These are phyloP conservation scores for Platanista minor DNA, from an alignment of 2,113 vertebrate genomes.

Conservation along the genomic window DNA sequence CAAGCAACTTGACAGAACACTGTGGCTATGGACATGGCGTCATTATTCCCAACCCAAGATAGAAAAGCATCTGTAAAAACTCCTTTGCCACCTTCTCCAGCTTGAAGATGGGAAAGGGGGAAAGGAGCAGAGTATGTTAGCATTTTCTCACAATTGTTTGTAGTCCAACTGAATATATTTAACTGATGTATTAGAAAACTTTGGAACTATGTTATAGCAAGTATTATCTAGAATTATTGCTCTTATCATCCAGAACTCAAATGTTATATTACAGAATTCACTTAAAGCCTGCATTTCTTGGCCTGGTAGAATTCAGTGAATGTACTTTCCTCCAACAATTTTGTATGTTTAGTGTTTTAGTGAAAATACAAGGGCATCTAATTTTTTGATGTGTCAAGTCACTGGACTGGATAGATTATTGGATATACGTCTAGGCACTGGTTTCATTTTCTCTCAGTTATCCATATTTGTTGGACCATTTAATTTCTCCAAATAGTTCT, in stretches of 20 bases:
- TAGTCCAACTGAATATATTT: neutral
- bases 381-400: conserved; percentile 51
- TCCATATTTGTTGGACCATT: conserved; percentile 40
- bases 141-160: neutral
- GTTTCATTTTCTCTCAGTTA: conserved; percentile 49
- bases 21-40: neutral
- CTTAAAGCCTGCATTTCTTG: conserved; percentile 24
- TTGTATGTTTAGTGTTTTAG: conserved; percentile 50
- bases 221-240: conserved; percentile 63
- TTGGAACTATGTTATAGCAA: conserved; percentile 9
- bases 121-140: neutral
- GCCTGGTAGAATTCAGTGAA: conserved; percentile 70
- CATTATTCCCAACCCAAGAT: neutral
- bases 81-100: neutral
- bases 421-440: conserved; percentile 23
- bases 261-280: conserved; percentile 71
- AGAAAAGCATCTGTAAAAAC: neutral
- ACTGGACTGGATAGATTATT: conserved; percentile 44
- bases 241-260: conserved; percentile 52
- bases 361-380: conserved; percentile 34
- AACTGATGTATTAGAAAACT: neutral
- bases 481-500: neutral
- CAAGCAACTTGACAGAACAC: neutral
- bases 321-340: conserved; percentile 57
- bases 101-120: neutral